Percentiles rank a stretch among this genome's conserved stretches.
phyloP scores from a whole-genome alignment of 2,113 vertebrate species.

The Calidris pygmaea region DNA sequence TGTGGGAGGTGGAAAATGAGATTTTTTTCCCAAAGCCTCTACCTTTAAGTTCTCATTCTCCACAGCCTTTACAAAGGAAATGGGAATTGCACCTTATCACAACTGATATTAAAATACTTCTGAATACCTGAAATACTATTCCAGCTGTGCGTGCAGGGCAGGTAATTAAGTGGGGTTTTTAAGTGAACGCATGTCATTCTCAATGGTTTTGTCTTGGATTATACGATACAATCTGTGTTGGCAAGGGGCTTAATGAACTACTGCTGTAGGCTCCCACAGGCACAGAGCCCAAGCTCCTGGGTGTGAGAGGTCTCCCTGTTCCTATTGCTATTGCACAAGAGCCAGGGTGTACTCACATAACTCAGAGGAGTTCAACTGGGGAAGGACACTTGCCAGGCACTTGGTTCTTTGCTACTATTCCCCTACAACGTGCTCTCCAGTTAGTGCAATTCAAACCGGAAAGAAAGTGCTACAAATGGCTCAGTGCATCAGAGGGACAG shows the following conservation, averaged over 20 bases:
- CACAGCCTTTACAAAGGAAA: not conserved
- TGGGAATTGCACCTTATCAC: not conserved
- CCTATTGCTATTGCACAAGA: not conserved
- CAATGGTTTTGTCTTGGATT: not conserved
- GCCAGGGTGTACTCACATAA: not conserved
- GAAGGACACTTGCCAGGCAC: not conserved
- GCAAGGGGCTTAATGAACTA: not conserved
- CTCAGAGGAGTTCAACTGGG: fast-evolving
- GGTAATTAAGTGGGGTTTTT: not conserved
- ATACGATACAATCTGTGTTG: not conserved
- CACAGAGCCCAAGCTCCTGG: not conserved
- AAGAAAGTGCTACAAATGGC: not conserved
- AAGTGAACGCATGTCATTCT: not conserved
- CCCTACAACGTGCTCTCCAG: not conserved
- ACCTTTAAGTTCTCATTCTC: not conserved
- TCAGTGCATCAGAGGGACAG: not conserved
- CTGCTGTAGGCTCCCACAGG: not conserved
- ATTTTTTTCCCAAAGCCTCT: not conserved
- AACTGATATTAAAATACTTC: not conserved
- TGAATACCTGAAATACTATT: not conserved
- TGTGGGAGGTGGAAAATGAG: not conserved
- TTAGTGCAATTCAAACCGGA: not conserved
- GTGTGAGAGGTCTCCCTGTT: not conserved
- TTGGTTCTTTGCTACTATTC: not conserved
- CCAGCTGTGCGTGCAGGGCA: not conserved